Conservation (phyloP, 2,797 vertebrate genomes). For the Ataeniobius toweri region DNA sequence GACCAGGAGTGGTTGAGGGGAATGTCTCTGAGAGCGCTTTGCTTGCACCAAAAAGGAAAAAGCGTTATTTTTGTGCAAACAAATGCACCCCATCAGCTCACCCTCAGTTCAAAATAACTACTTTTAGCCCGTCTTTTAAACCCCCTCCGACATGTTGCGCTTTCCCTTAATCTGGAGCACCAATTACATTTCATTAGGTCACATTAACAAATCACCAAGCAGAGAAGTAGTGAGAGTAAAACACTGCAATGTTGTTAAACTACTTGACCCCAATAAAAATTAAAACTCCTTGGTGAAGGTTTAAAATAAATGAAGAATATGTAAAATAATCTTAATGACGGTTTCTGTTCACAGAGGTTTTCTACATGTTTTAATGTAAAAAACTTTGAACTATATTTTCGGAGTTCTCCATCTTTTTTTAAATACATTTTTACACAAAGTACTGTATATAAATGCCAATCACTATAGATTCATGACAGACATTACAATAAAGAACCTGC, state of each 20-base stretch:
- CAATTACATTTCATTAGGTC: constrained; percentile 1
- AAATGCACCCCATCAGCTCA: neutral
- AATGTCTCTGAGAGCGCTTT: constrained; percentile 59
- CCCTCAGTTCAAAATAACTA: neutral
- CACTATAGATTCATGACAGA: neutral
- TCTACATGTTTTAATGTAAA: neutral
- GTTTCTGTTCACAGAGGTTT: neutral
- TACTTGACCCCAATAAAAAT: neutral
- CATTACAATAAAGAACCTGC: neutral
- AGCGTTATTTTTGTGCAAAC: constrained; percentile 48
- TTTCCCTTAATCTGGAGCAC: neutral
- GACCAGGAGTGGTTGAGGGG: constrained; percentile 64
- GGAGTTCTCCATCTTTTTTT: neutral
- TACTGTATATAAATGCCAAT: neutral
- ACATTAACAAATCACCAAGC: neutral
- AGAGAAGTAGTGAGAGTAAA: neutral
- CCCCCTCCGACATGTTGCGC: neutral
- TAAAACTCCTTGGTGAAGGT: neutral
- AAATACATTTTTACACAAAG: neutral
- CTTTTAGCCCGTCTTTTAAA: neutral
- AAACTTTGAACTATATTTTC: neutral
- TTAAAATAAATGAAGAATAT: neutral
- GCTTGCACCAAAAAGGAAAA: constrained; percentile 42
- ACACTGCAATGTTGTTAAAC: neutral
- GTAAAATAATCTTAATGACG: neutral